Evolutionary conservation across 2,888 invertebrate genomes (phyloP), one percentile per base, ranked within the genome.

Genomic region (Parnassius apollo): DNA sequence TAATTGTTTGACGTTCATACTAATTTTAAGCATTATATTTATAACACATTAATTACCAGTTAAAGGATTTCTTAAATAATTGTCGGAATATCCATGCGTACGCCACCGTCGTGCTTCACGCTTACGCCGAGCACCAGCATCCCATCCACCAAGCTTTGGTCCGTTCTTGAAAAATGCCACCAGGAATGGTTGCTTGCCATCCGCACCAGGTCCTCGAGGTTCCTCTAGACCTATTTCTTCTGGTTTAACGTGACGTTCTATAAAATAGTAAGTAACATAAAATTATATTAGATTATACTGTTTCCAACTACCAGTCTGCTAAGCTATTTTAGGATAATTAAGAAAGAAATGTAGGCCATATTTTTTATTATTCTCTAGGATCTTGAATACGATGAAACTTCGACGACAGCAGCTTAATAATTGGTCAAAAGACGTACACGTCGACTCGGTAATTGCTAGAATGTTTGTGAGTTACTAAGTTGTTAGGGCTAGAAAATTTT

Each of bases 161-260:
- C 93, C 93, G 64, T 93, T 95, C 80, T 96, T 95, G 79, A 97
- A 94, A 83, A 97, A 98, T 0, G 96, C 97, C 10, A 98, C 98
- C 93, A 98, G 94, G 82, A 98, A 98, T 0, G 98, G 97, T 78
- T 98, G 97, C 72, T 95, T 96, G 68, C 97, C 96, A 74, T 96
- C 96, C 0, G 78, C 75, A 1, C 80, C 69, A 1, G 76, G 75
- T 1, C 95, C 95, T 67, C 94, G 94, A 7, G 94, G 93, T 70
- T 96, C 96, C 18, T 97, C 94, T 46, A 98, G 83, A 0, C 98
- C 98, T 61, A 97, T 94, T 72, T 97, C 96, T 78, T 97, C 96
- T 1, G 97, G 95, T 74, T 96, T 94, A 11, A 97, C 92, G 82
- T 97, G 96, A 66, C 96, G 95, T 66, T 95, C 96, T 95, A 74